Conservation (phyloP, 2,797 vertebrate genomes). For the Mergus octosetaceus region DNA sequence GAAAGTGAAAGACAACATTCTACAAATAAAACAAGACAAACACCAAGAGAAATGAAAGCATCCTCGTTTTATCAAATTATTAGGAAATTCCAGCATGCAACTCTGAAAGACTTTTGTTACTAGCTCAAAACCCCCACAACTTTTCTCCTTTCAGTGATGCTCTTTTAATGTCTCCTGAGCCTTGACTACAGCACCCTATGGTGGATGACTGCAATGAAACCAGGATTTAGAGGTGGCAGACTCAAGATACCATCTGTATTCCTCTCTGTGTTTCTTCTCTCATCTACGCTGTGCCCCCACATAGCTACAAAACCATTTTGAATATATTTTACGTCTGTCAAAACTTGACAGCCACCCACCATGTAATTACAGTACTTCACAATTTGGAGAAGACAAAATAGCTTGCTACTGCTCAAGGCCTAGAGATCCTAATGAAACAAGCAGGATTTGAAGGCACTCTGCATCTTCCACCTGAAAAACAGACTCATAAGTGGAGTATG, state of each 20-base stretch:
- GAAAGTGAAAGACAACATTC: background rate
- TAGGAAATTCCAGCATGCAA: background rate
- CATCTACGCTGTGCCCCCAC: too few relatives aligned
- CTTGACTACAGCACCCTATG: conserved; percentile 21
- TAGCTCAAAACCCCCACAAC: background rate
- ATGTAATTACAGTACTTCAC: background rate
- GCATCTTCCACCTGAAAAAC: background rate
- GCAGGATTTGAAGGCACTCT: background rate
- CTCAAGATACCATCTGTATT: background rate
- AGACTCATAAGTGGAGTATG: background rate
- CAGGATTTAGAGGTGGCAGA: background rate
- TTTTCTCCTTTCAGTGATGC: background rate
- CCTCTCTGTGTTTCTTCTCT: background rate
- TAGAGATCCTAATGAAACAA: background rate
- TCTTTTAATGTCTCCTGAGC: background rate
- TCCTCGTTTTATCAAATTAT: background rate
- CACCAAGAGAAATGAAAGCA: background rate
- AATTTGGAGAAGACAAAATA: background rate
- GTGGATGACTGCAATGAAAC: background rate
- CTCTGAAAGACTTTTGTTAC: background rate
- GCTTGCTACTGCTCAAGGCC: background rate
- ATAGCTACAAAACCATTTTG: background rate
- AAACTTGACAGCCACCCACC: background rate
- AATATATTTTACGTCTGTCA: background rate
- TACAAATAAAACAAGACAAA: background rate